These are phyloP conservation scores for Aspidiotus rigidus DNA, from an alignment of 2,888 invertebrate species.

Conservation along the genomic window DNA sequence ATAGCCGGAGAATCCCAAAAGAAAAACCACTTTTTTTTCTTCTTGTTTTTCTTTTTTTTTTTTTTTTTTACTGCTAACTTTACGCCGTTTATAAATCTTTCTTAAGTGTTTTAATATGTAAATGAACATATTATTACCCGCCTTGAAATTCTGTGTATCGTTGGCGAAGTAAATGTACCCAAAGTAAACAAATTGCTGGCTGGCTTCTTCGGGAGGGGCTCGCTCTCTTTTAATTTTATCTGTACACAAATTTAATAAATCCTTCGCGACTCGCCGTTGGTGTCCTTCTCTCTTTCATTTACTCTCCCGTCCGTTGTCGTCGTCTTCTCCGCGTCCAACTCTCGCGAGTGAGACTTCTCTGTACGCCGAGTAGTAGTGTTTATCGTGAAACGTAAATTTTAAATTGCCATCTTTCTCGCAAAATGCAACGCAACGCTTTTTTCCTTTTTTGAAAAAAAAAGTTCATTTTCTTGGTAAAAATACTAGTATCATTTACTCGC, in stretches of 20 bases:
- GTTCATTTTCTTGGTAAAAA: no score
- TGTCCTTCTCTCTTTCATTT: not conserved
- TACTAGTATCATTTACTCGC: no score
- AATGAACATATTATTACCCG: slow-evolving; percentile 33
- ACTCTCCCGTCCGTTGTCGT: not conserved
- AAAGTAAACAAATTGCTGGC: slow-evolving; percentile 31
- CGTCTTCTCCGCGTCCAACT: not conserved
- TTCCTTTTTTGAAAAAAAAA: no score
- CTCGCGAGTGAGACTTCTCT: not conserved
- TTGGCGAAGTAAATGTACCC: slow-evolving; percentile 31
- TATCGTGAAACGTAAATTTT: not conserved
- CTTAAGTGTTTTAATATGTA: slow-evolving; percentile 33
- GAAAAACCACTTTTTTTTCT: slow-evolving; percentile 11
- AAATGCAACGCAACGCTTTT: not conserved
- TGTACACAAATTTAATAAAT: slow-evolving; percentile 9
- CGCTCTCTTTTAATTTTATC: slow-evolving; percentile 7
- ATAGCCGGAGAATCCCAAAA: slow-evolving; percentile 13
- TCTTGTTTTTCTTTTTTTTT: not conserved
- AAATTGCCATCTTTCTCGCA: slow-evolving; percentile 8
- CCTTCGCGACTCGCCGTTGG: not conserved
- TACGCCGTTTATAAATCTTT: slow-evolving; percentile 32
- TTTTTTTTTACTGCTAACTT: slow-evolving; percentile 28
- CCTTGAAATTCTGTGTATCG: slow-evolving; percentile 32
- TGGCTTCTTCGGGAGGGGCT: slow-evolving; percentile 13
- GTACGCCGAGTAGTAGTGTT: no score